Base-by-base conservation (phyloP, 2,113 vertebrate species). In the Phaethornis superciliosus region DNA sequence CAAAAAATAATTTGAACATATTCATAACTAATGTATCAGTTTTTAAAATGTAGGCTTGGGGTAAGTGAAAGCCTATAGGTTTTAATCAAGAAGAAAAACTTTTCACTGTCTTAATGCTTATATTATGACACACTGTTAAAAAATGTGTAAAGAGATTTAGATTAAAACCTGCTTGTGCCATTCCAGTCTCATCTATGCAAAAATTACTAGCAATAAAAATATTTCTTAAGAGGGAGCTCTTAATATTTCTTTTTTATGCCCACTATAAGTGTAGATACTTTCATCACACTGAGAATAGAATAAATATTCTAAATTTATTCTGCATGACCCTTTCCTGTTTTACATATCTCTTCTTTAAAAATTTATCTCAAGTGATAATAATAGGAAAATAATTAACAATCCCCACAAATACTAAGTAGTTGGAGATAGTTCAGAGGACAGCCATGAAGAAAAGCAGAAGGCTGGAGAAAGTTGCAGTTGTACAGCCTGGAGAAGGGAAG, bases 191-290 rank as follows among this genome's bases (percentile, higher is more conserved):
- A 85, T 72, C 77, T 80, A 60, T 74, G 56, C 15, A 94, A 89
- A 94, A 95, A 82, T 77, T 95, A 12, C 28, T 88, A 64, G 75
- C 22, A 94, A 94, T 95, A 90, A 92, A 79, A 89, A 32, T 72
- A 88, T 86, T 67, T 93, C 19, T 44, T 82, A 68, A 51, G 47
- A 74, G 7, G 17, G 17, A 93, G 4, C 9, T 87, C 30, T 77
- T 58, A 82, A 49, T 94, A 85, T 90, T 93, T 82, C 72, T 89
- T 69, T 76, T 96, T 92, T 85, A 85, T 88, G 20, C 37, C 11
- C 20, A 69, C n/a, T 72, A 0, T 85, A 82, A 92, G 7, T n/a
- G 54, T 88, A 85, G 40, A 32, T 54, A 60, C 12, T 94, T 89
- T 72, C 42, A 52, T 71, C 10, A 1, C 42, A 52, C 20, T 49